Evolutionary conservation across 2,113 vertebrate species (phyloP), one percentile per base, ranked within the genome.

Genomic region (Hyperopisus bebe): DNA sequence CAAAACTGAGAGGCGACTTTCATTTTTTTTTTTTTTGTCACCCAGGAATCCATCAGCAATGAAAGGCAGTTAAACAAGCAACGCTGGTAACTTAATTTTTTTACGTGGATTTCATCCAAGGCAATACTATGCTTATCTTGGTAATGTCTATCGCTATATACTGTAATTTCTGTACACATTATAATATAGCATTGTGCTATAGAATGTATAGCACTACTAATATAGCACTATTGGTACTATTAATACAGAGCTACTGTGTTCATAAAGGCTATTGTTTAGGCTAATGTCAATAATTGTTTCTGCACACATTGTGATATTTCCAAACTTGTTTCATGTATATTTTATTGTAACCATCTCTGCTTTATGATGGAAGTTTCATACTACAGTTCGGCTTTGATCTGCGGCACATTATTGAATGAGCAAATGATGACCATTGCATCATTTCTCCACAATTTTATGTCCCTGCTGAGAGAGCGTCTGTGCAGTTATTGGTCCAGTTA

Each of bases 401-500:
- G 62, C 66, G 5, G 62, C 44, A 84, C 44, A 46, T 86, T 86
- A 47, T 51, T 53, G n/a, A 86, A 86, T 53, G 85, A 46, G 48
- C n/a, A 88, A 88, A 88, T 55, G 47, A 53, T n/a, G 19, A 10
- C 9, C 24, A 0, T 53, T 13, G 55, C 55, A 44, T 88, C 35
- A 58, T 27, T 86, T 27, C 44, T 86, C 7, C 44, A 88, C 87
- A 66, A n/a, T 86, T 50, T 86, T 35, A 31, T 11, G 11, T 62
- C n/a, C 39, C 55, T 66, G 55, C 55, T 27, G 87, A 27, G 55
- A 47, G 42, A 88, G 58, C 58, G 24, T 88, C 87, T 88, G 21
- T 88, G 39, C 55, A 88, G 58, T 88, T 88, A 70, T 88, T 84
- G 82, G 82, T 46, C 21, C 44, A 84, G 35, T 84, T 84, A 84